Evolutionary conservation across 2,888 invertebrate species (phyloP).

Genomic region (Bombylius discolor): DNA sequence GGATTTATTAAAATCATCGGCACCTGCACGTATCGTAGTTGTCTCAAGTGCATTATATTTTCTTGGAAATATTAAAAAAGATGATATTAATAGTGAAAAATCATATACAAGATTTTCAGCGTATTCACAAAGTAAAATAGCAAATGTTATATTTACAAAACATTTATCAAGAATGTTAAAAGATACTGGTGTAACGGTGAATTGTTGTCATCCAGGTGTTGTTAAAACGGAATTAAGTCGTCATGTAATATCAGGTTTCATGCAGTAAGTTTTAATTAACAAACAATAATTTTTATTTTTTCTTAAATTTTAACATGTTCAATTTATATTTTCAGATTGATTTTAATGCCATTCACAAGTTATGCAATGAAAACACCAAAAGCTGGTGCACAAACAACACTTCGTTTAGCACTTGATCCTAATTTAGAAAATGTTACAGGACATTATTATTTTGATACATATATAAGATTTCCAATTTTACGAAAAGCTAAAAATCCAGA

Average conservation of each 20-base stretch:
- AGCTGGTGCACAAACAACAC: slow-evolving; percentile 31
- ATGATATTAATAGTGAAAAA: slow-evolving; percentile 58
- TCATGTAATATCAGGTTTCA: slow-evolving; percentile 34
- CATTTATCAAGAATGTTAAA: slow-evolving; percentile 51
- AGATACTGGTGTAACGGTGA: slow-evolving; percentile 49
- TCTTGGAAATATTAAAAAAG: slow-evolving; percentile 50
- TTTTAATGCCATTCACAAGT: background rate
- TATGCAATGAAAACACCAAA: slow-evolving; percentile 24
- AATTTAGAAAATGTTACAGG: slow-evolving; percentile 25
- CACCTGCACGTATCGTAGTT: slow-evolving; percentile 62
- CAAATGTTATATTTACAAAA: slow-evolving; percentile 60
- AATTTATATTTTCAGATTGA: background rate
- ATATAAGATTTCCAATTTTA: slow-evolving; percentile 35
- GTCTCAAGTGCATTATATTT: slow-evolving; percentile 58
- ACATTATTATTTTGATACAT: slow-evolving; percentile 46
- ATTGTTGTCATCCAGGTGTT: slow-evolving; percentile 60
- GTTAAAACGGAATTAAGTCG: slow-evolving; percentile 63
- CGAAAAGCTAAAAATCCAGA: slow-evolving; percentile 41
- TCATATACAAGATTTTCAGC: slow-evolving; percentile 51
- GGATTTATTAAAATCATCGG: slow-evolving; percentile 42
- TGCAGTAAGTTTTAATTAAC: slow-evolving; percentile 9
- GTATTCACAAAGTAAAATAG: slow-evolving; percentile 65
- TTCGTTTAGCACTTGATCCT: slow-evolving; percentile 32
- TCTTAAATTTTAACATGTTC: background rate
- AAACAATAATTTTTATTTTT: background rate